These are phyloP conservation scores for Naso thynnoides DNA, from an alignment of 2,797 vertebrate species.

Conservation along the genomic window DNA sequence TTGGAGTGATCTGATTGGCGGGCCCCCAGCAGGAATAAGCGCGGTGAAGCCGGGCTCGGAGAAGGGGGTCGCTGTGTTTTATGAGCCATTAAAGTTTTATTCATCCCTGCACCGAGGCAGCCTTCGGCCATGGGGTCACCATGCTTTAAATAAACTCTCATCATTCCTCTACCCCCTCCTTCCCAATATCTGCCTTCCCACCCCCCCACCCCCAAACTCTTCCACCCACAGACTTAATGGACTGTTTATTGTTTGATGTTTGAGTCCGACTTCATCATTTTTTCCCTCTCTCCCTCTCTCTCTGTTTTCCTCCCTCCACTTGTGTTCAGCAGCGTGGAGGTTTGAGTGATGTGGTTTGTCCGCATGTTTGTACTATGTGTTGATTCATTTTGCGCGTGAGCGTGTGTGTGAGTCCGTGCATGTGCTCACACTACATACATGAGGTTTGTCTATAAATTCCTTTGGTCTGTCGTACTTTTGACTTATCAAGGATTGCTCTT, in stretches of 20 bases:
- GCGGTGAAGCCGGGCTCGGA: conserved; percentile 53
- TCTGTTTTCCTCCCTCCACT: conserved; percentile 50
- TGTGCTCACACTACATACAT: conserved; percentile 16
- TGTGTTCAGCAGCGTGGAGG: conserved; percentile 61
- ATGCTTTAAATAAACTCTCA: conserved; percentile 98
- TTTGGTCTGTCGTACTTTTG: conserved; percentile 9
- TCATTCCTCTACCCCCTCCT: conserved; percentile 86
- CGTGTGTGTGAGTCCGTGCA: conserved; percentile 19
- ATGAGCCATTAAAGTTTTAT: conserved; percentile 99
- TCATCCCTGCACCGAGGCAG: conserved; percentile 95
- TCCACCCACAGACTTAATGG: conserved; percentile 84
- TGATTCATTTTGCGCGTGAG: conserved; percentile 43
- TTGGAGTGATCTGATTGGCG: conserved; percentile 76
- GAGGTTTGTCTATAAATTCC: conserved; percentile 42
- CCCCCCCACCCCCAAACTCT: conserved; percentile 21
- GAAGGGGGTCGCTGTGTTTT: conserved; percentile 93
- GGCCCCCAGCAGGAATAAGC: conserved; percentile 51
- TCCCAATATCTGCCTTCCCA: conserved; percentile 63
- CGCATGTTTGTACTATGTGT: conserved; percentile 54
- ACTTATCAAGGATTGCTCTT: no score
- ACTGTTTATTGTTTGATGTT: conserved; percentile 92
- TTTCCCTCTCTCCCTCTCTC: conserved; percentile 51
- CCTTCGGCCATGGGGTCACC: conserved; percentile 95
- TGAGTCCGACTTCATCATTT: conserved; percentile 84
- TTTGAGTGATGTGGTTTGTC: conserved; percentile 67